Conservation (phyloP, 1,140 invertebrate species). For the Popillia japonica region DNA sequence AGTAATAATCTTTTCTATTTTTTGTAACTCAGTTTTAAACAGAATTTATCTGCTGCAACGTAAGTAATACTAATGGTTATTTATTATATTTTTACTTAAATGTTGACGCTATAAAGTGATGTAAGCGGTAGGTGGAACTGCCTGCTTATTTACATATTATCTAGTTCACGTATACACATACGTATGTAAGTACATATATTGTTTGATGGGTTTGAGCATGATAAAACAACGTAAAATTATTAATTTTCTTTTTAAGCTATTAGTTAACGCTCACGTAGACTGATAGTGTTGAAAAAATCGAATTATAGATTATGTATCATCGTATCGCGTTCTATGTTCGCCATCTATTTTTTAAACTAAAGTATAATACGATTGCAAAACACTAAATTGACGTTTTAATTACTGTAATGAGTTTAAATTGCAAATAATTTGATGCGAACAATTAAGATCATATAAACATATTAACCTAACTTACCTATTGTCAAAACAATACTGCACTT, state of each 20-base stretch:
- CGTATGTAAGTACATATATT: neutral
- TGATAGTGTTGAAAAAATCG: neutral
- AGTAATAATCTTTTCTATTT: no score
- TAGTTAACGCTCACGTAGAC: neutral
- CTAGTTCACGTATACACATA: neutral
- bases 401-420: neutral
- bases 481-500: neutral
- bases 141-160: neutral
- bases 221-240: neutral
- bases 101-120: no score
- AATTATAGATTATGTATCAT: neutral
- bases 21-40: no score
- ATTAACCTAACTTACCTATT: neutral
- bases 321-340: neutral
- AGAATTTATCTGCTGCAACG: neutral
- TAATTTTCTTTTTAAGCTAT: neutral
- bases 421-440: neutral
- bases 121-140: neutral
- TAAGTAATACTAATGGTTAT: neutral
- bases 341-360: neutral
- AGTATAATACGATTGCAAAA: neutral
- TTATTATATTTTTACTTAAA: neutral
- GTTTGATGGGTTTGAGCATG: neutral
- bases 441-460: neutral
- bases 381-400: neutral